Percentiles rank a stretch among this genome's conserved stretches.
Evolutionary conservation across 1,140 invertebrate species (phyloP).

Genomic region (Bilobella aurantiaca): DNA sequence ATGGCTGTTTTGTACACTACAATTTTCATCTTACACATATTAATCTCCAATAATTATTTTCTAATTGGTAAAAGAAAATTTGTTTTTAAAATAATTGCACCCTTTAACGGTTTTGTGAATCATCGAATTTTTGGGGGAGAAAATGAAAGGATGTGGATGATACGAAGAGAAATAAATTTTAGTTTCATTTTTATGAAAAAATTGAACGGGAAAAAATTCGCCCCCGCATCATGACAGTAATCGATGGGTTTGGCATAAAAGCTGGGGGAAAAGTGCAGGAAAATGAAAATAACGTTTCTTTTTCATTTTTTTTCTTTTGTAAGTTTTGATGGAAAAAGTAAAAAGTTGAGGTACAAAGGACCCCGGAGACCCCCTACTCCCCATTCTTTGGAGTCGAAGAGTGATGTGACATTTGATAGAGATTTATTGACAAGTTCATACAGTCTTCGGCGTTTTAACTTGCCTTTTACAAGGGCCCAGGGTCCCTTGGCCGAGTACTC

Average conservation of each 20-base stretch:
- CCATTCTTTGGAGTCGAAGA: conserved; percentile 11
- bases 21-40: no score
- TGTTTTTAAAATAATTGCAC: background rate
- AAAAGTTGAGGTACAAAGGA: background rate
- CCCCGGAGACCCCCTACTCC: background rate
- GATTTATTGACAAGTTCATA: conserved; percentile 25
- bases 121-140: background rate
- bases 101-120: background rate
- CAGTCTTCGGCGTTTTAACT: conserved; percentile 18
- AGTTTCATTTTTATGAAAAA: background rate
- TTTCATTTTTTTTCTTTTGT: background rate
- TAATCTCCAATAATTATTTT: no score
- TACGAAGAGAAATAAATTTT: background rate
- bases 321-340: background rate
- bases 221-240: conserved; percentile 33
- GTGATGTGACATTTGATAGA: conserved; percentile 16
- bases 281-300: background rate
- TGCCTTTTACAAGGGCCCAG: background rate
- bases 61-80: no score
- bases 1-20: no score
- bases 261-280: conserved; percentile 26
- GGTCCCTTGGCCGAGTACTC: background rate
- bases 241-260: conserved; percentile 28
- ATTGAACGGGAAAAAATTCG: conserved; percentile 16
- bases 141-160: background rate